A percentile compares a stretch with the other conserved stretches of the same genome.
Evolutionary conservation across 2,797 vertebrate species (phyloP).

Genomic region (Antrozous pallidus): DNA sequence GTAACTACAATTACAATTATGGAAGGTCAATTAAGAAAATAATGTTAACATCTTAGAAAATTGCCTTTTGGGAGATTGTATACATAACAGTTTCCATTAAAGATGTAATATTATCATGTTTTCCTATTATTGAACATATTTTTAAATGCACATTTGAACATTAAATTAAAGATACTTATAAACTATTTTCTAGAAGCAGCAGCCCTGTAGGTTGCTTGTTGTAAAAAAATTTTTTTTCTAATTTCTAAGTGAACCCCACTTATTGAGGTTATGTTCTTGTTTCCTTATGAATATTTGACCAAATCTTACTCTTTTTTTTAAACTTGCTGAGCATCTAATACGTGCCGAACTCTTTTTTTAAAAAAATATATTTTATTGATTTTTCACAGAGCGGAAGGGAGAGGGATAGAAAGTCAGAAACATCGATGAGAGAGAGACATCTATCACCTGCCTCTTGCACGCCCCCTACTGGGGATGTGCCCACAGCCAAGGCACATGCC

Average conservation of each 20-base stretch:
- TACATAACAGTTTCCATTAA: background rate
- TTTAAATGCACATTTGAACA: background rate
- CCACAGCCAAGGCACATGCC: too few relatives aligned
- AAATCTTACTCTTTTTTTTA: background rate
- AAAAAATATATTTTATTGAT: too few relatives aligned
- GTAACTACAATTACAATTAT: conserved; percentile 6
- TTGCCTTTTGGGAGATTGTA: background rate
- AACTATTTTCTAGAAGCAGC: background rate
- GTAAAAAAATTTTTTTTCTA: background rate
- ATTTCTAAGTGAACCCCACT: background rate
- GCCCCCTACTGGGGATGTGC: too few relatives aligned
- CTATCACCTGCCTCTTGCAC: too few relatives aligned
- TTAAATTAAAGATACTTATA: background rate
- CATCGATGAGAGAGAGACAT: too few relatives aligned
- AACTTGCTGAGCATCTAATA: too few relatives aligned
- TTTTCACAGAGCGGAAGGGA: too few relatives aligned
- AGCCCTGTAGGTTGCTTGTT: too few relatives aligned
- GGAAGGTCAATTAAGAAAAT: background rate
- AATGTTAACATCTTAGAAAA: conserved; percentile 24
- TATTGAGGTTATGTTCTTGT: background rate
- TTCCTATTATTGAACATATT: background rate
- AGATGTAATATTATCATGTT: background rate
- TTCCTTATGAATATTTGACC: background rate
- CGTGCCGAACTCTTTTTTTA: too few relatives aligned
- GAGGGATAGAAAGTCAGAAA: too few relatives aligned